These are phyloP conservation scores for Amphilophus citrinellus DNA, from an alignment of 2,113 vertebrate species.

Conservation along the genomic window DNA sequence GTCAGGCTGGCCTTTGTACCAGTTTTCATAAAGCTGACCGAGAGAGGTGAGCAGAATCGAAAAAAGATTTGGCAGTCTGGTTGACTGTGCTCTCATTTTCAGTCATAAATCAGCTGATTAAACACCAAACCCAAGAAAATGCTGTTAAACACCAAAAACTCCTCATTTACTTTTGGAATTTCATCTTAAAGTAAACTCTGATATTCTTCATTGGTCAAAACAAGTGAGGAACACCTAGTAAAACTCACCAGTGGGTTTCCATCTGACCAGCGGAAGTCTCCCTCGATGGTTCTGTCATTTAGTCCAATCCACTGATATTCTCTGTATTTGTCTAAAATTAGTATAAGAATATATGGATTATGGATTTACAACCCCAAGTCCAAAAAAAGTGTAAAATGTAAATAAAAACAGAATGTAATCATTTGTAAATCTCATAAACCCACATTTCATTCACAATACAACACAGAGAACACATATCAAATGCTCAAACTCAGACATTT, in stretches of 20 bases:
- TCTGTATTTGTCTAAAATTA: conserved; percentile 84
- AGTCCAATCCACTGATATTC: conserved; percentile 96
- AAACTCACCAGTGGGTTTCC: conserved; percentile 90
- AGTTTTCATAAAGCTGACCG: conserved; percentile 92
- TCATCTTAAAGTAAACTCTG: too few species aligned
- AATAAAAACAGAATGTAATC: too few species aligned
- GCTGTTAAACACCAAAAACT: background rate
- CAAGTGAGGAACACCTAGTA: too few species aligned
- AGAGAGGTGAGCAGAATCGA: background rate
- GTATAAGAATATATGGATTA: background rate
- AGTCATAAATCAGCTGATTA: background rate
- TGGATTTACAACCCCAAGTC: background rate
- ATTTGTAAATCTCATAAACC: too few species aligned
- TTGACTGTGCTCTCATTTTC: background rate
- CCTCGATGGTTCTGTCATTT: conserved; percentile 93
- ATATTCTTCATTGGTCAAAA: background rate
- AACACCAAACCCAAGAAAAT: background rate
- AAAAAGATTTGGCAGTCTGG: background rate
- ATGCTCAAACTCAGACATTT: too few species aligned
- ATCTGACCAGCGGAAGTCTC: conserved; percentile 96
- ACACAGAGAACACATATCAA: too few species aligned
- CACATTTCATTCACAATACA: too few species aligned
- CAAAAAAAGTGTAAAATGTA: too few species aligned
- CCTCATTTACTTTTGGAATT: background rate
- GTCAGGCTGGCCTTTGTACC: conserved; percentile 92